phyloP scores from a whole-genome alignment of 2,113 vertebrate genomes.

The Dinomys branickii region DNA sequence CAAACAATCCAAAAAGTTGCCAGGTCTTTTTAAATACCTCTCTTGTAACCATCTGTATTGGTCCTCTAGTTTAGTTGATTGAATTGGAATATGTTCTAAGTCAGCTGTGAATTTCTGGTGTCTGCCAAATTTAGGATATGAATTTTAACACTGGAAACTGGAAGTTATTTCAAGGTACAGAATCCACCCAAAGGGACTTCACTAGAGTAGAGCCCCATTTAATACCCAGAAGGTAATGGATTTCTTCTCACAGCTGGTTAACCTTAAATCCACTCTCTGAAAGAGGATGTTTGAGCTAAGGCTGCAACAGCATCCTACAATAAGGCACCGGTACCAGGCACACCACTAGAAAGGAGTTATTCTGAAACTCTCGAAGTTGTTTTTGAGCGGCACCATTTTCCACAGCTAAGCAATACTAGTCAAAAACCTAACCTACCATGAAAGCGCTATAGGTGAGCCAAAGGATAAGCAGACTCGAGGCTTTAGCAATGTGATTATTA shows the following conservation, averaged over 20 bases:
- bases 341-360: not conserved
- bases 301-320: not conserved
- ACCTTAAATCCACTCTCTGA: not conserved
- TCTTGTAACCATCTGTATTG: not conserved
- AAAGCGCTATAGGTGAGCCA: not conserved
- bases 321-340: not conserved
- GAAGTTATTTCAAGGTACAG: not conserved
- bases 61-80: slow-evolving; percentile 38
- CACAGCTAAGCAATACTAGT: not conserved
- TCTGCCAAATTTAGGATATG: slow-evolving; percentile 39
- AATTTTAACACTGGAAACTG: slow-evolving; percentile 31
- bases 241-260: not conserved
- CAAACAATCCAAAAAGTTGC: slow-evolving; percentile 29
- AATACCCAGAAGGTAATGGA: not conserved
- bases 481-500: not conserved
- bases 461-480: not conserved
- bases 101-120: slow-evolving; percentile 45
- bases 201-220: not conserved
- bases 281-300: not conserved
- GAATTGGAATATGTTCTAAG: not conserved
- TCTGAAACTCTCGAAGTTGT: not conserved
- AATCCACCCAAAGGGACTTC: not conserved
- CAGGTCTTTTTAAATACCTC: not conserved
- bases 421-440: not conserved
- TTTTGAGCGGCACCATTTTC: not conserved